Evolutionary conservation across 2,113 vertebrate species (phyloP).

Genomic region (Elachura formosa): DNA sequence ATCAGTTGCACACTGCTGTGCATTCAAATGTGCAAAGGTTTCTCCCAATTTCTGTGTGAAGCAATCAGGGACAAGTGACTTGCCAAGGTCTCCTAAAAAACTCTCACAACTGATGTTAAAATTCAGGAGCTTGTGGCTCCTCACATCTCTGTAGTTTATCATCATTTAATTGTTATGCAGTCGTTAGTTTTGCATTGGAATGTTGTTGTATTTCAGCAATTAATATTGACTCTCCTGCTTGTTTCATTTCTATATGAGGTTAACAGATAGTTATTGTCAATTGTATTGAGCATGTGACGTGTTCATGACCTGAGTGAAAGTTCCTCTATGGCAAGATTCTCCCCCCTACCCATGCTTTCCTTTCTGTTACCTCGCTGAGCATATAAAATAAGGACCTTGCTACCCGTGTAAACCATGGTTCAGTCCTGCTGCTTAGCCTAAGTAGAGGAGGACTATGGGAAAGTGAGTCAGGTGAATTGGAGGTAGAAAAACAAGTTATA

Average conservation of each 20-base stretch:
- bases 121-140: background rate
- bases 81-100: background rate
- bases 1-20: background rate
- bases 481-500: background rate
- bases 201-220: background rate
- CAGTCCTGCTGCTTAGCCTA: no score
- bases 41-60: background rate
- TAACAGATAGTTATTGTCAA: background rate
- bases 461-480: background rate
- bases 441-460: background rate
- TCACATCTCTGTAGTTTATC: background rate
- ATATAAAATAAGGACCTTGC: background rate
- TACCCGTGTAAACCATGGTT: no score
- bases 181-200: background rate
- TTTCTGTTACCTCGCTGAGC: background rate
- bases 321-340: background rate
- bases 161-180: background rate
- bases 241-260: background rate
- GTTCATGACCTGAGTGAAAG: background rate
- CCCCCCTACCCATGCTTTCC: background rate
- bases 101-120: background rate
- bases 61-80: background rate
- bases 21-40: background rate
- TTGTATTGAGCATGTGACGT: background rate
- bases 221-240: background rate